Conservation (phyloP, 1,140 invertebrate genomes). For the Caenorhabditis inopinata region DNA sequence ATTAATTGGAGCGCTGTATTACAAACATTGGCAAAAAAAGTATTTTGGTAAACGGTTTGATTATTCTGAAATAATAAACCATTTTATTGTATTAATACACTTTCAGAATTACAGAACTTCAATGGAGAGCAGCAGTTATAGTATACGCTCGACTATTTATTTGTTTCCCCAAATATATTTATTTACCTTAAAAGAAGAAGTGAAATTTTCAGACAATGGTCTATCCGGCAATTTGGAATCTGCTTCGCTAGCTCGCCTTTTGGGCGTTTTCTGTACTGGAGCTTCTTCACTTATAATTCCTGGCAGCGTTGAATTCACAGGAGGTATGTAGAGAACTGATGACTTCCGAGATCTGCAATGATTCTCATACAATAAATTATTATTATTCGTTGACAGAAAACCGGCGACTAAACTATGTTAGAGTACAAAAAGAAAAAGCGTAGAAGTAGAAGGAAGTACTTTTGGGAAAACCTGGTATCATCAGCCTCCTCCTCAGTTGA, state of each 20-base stretch:
- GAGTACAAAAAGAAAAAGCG: not conserved
- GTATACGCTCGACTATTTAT: too few relatives aligned
- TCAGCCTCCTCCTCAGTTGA: not conserved
- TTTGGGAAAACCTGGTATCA: slow-evolving; percentile 24
- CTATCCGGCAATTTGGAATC: not conserved
- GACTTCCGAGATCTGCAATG: not conserved
- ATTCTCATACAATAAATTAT: too few relatives aligned
- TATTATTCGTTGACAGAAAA: not conserved
- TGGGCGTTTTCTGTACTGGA: not conserved
- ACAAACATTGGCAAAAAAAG: too few relatives aligned
- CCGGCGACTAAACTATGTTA: not conserved
- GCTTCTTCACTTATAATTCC: slow-evolving; percentile 12
- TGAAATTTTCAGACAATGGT: not conserved
- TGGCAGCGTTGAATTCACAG: not conserved
- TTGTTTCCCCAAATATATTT: too few relatives aligned
- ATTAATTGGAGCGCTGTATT: too few relatives aligned
- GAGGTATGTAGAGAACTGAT: not conserved
- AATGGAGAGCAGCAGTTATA: too few relatives aligned
- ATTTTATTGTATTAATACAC: too few relatives aligned
- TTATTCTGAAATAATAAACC: too few relatives aligned
- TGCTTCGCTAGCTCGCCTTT: slow-evolving; percentile 2
- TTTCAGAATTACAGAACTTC: too few relatives aligned
- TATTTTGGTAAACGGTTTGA: too few relatives aligned
- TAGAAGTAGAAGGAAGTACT: slow-evolving; percentile 29
- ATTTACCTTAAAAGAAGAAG: not conserved